Evolutionary conservation across 2,888 invertebrate genomes (phyloP), one percentile per base, ranked within the genome.

Genomic region (Vesta saturnalis): DNA sequence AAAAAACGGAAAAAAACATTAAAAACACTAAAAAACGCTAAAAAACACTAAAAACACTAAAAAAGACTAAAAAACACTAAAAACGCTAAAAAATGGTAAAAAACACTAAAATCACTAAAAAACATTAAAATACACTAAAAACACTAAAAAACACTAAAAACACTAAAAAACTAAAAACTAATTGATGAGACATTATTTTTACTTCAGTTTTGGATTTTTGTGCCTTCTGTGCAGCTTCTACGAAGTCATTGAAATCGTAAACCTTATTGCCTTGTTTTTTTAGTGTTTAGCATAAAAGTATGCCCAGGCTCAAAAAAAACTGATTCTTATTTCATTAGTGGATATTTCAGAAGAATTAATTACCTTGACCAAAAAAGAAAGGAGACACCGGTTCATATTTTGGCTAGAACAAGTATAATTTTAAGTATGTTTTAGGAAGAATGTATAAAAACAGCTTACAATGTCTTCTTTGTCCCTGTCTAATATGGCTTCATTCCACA

Each of bases 351-450:
- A 15, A 15, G 54, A 69, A 61, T 69, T 69, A 18, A 71, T 57
- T 18, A 64, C 66, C 21, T 30, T 21, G 8, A 67, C 52, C 43
- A 72, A 57, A 60, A 67, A 70, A n/a, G 56, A 72, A 55, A 6
- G n/a, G n/a, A 70, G 46, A 18, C 62, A 19, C 67, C 72, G 70
- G 54, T 72, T 72, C 46, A 70, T 69, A 46, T 63, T 63, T 47
- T 63, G 63, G 46, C 54, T 54, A 18, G 43, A 23, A 47, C 59
- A n/a, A n/a, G n/a, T n/a, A n/a, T n/a, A 21, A 64, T 67, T 46
- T 64, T 47, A 15, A 43, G n/a, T 60, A 23, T 62, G 21, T 22
- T 14, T 21, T 16, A n/a, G 14, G 4, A 60, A 14, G 35, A 49
- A 61, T 12, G 39, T 10, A 54, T 30, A 52, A 35, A 60, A 60